Evolutionary conservation across 2,888 invertebrate species (phyloP).

Genomic region (Pristionchus maxplancki): DNA sequence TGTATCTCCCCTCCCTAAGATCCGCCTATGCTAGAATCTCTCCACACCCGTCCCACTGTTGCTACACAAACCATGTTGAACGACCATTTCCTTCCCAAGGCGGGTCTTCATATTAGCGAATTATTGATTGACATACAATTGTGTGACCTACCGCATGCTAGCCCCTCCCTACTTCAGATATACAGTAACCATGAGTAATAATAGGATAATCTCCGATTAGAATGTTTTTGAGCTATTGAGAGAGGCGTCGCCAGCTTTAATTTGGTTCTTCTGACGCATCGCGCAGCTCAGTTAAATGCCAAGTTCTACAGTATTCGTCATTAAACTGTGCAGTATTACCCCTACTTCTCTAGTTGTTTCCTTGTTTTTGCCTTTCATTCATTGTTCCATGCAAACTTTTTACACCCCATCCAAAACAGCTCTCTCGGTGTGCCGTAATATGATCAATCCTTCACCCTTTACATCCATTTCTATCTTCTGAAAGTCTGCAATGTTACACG

Average conservation of each 20-base stretch:
- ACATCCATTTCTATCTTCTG: neutral
- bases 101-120: neutral
- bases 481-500: neutral
- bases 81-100: slow-evolving; percentile 29
- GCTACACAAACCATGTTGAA: slow-evolving; percentile 31
- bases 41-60: neutral
- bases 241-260: slow-evolving; percentile 31
- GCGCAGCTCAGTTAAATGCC: slow-evolving; percentile 10
- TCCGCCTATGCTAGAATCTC: neutral
- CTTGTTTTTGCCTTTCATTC: neutral
- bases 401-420: slow-evolving; percentile 1
- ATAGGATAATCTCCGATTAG: slow-evolving; percentile 10
- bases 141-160: neutral
- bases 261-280: slow-evolving; percentile 3
- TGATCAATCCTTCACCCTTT: neutral
- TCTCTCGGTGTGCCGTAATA: slow-evolving; percentile 40
- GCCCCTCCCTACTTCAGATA: neutral
- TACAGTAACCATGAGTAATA: slow-evolving; percentile 18
- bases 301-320: slow-evolving; percentile 42
- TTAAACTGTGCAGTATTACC: slow-evolving; percentile 36
- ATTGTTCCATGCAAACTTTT: neutral
- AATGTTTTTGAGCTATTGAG: neutral
- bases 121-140: slow-evolving; percentile 32
- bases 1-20: neutral
- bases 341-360: neutral